phyloP scores from a whole-genome alignment of 1,140 invertebrate species.

The Drosophila insularis region DNA sequence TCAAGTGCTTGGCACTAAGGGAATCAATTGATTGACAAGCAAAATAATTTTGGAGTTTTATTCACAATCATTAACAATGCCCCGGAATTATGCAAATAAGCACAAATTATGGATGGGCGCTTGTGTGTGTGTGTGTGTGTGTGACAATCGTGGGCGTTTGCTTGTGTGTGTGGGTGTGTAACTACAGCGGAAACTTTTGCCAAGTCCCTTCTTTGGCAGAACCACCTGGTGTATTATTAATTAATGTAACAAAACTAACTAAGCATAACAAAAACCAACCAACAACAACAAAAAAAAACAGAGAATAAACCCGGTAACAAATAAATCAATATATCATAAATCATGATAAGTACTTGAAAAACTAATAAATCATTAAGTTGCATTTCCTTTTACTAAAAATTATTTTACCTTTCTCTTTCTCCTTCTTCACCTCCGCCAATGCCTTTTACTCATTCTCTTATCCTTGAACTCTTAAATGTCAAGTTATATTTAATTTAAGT shows the following conservation, averaged over 20 bases:
- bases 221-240: slow-evolving; percentile 23
- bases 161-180: slow-evolving; percentile 30
- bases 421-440: not conserved
- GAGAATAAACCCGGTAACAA: slow-evolving; percentile 16
- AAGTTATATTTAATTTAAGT: slow-evolving; percentile 5
- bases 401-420: not conserved
- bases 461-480: not conserved
- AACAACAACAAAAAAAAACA: slow-evolving; percentile 4
- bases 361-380: slow-evolving; percentile 66
- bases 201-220: slow-evolving; percentile 33
- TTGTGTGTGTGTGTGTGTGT: slow-evolving; percentile 26
- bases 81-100: slow-evolving; percentile 73
- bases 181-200: slow-evolving; percentile 34
- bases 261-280: slow-evolving; percentile 16
- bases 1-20: slow-evolving; percentile 62
- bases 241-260: slow-evolving; percentile 11
- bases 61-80: slow-evolving; percentile 26
- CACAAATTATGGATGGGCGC: not conserved
- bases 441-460: not conserved
- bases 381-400: slow-evolving; percentile 48
- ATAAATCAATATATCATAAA: slow-evolving; percentile 75
- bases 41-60: slow-evolving; percentile 39
- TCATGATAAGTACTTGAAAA: slow-evolving; percentile 65
- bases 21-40: slow-evolving; percentile 35
- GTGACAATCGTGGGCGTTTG: no score